Conservation (phyloP, 2,888 invertebrate genomes). For the Colletes collaris region DNA sequence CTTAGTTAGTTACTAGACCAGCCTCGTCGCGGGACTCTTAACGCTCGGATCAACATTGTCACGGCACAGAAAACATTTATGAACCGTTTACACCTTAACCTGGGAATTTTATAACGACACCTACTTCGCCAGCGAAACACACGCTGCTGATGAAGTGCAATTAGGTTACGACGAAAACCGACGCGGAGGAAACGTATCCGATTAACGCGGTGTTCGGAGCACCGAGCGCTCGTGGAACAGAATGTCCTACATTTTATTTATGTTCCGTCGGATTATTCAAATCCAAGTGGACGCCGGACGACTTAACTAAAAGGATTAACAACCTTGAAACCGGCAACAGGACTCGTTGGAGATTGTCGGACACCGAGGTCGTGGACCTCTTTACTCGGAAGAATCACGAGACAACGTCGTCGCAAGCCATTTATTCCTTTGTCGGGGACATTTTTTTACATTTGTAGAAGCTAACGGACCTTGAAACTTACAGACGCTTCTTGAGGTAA, state of each 20-base stretch:
- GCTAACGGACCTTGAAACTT: slow-evolving; percentile 29
- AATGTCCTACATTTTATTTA: slow-evolving; percentile 39
- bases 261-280: slow-evolving; percentile 60
- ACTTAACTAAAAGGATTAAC: slow-evolving; percentile 56
- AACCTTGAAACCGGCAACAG: slow-evolving; percentile 38
- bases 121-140: not conserved
- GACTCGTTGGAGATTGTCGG: slow-evolving; percentile 33
- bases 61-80: slow-evolving; percentile 32
- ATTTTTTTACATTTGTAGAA: slow-evolving; percentile 23
- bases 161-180: slow-evolving; percentile 4
- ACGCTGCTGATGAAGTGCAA: slow-evolving; percentile 2
- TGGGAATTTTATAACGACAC: slow-evolving; percentile 9
- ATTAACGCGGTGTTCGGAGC: slow-evolving; percentile 1
- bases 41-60: slow-evolving; percentile 32
- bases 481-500: slow-evolving; percentile 23
- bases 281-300: slow-evolving; percentile 54
- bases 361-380: slow-evolving; percentile 57
- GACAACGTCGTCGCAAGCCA: slow-evolving; percentile 23
- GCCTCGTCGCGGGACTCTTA: slow-evolving; percentile 19
- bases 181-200: not conserved
- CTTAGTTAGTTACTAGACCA: slow-evolving; percentile 28
- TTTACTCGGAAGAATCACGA: not conserved
- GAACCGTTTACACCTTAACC: not conserved
- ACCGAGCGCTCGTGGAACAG: not conserved
- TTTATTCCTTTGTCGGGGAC: slow-evolving; percentile 43